Conservation (phyloP, 1,140 invertebrate genomes). For the Drosophila miranda region DNA sequence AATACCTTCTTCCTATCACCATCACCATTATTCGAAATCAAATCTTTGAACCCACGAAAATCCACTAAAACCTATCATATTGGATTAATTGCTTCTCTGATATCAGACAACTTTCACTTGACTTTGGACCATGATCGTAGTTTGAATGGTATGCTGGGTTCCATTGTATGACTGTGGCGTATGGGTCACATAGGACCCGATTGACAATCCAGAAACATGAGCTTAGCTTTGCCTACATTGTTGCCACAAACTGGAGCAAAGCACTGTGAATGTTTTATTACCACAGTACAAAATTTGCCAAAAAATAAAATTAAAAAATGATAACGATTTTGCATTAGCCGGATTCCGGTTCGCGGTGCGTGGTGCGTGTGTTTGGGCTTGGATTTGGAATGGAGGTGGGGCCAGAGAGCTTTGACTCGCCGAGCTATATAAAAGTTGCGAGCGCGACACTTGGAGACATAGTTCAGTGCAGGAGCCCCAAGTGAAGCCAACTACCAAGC, state of each 20-base stretch:
- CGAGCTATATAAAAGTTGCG: conserved; percentile 74
- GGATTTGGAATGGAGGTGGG: conserved; percentile 21
- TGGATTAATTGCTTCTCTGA: not conserved
- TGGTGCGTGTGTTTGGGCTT: conserved; percentile 33
- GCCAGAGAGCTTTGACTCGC: conserved; percentile 21
- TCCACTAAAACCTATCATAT: too few species aligned
- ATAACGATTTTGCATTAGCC: conserved; percentile 68
- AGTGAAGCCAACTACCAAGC: conserved; percentile 50
- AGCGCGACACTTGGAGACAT: conserved; percentile 68
- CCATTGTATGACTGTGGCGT: not conserved
- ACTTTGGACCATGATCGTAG: conserved; percentile 25
- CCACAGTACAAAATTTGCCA: conserved; percentile 19
- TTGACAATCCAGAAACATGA: conserved; percentile 37
- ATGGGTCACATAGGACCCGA: not conserved
- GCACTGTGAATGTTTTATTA: conserved; percentile 44
- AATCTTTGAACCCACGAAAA: not conserved
- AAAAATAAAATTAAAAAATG: conserved; percentile 50
- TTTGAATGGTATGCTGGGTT: conserved; percentile 1
- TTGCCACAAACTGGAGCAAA: conserved; percentile 25
- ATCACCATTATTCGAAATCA: too few species aligned
- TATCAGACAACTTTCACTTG: conserved; percentile 55
- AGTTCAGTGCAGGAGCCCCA: conserved; percentile 76
- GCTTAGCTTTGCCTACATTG: conserved; percentile 24
- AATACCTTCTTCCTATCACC: too few species aligned
- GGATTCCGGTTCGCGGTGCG: conserved; percentile 53